phyloP scores from a whole-genome alignment of 2,888 invertebrate genomes.

The Oxyteleia sp. region DNA sequence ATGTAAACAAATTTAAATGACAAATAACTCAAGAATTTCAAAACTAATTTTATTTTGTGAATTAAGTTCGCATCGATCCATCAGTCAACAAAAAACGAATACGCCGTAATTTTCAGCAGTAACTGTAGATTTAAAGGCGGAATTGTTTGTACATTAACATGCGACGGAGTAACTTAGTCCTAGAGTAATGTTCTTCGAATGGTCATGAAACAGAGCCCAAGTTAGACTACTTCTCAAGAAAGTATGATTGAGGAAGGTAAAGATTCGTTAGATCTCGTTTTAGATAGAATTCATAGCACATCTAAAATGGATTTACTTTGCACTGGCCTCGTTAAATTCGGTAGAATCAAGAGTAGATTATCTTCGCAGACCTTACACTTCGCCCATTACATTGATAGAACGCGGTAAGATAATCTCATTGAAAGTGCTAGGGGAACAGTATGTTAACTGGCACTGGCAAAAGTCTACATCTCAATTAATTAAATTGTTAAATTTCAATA shows the following conservation, averaged over 20 bases:
- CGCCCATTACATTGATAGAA: constrained; percentile 74
- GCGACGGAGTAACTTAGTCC: constrained; percentile 45
- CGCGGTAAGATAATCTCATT: constrained; percentile 72
- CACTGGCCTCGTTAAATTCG: constrained; percentile 71
- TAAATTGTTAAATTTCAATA: constrained; percentile 64
- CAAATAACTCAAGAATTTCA: too few relatives aligned
- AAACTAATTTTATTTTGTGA: too few relatives aligned
- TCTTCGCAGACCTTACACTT: constrained; percentile 68
- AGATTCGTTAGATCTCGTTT: constrained; percentile 70
- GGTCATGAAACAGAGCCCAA: constrained; percentile 53
- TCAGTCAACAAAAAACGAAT: too few relatives aligned
- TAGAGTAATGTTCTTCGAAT: constrained; percentile 52
- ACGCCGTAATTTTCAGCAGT: constrained; percentile 9
- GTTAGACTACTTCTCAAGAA: constrained; percentile 67
- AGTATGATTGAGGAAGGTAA: constrained; percentile 67
- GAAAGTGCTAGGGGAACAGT: constrained; percentile 64
- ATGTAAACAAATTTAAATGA: too few relatives aligned
- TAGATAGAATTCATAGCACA: constrained; percentile 71
- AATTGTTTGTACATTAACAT: constrained; percentile 69
- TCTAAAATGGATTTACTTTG: constrained; percentile 71
- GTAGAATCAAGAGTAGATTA: constrained; percentile 74
- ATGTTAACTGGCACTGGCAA: constrained; percentile 66
- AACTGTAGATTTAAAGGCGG: constrained; percentile 25
- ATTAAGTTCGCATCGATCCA: too few relatives aligned
- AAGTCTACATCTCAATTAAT: constrained; percentile 70